Base-by-base conservation (phyloP, 2,797 vertebrate species). In the Thunnus albacares region DNA sequence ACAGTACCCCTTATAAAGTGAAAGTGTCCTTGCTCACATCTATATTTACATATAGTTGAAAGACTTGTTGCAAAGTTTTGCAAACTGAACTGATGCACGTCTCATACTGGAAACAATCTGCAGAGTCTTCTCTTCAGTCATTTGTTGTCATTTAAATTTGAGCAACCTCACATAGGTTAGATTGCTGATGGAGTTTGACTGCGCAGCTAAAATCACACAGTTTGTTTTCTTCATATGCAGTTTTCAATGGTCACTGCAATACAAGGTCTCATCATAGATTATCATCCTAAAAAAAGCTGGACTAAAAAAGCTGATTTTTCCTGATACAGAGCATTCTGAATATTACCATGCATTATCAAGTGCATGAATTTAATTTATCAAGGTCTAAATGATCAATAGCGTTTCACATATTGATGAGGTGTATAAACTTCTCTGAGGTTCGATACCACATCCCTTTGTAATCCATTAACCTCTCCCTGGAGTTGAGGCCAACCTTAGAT, bases 401-500 rank as follows among this genome's bases (percentile, higher is more conserved):
- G 52, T 94, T 95, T 94, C 94, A 94, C 93, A 93, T 95, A 96
- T 96, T 95, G 95, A 96, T 95, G 95, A 95, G 94, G 93, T 95
- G 94, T 96, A 96, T 96, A 96, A 96, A 96, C 95, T 95, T 96
- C 94, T 94, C 87, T 11, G 84, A 93, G 94, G 94, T 94, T 96
- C 96, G 81, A 96, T 96, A 95, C 92, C 90, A 92, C 95, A 95
- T 95, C 95, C 95, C 95, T 96, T 96, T 95, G 95, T 96, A 96
- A 96, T 96, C 96, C 95, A 96, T 96, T 96, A 96, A 96, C 95
- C 95, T 96, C 95, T 96, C 95, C 95, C 95, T 89, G 92, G 96
- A 96, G 96, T 96, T 96, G 94, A 95, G 92, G 89, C 94, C 94
- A 92, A 92, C 94, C 95, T 94, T 93, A 96, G 95, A 96, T 96